Conservation (phyloP, 2,888 invertebrate genomes). For the Ellobium chinense region DNA sequence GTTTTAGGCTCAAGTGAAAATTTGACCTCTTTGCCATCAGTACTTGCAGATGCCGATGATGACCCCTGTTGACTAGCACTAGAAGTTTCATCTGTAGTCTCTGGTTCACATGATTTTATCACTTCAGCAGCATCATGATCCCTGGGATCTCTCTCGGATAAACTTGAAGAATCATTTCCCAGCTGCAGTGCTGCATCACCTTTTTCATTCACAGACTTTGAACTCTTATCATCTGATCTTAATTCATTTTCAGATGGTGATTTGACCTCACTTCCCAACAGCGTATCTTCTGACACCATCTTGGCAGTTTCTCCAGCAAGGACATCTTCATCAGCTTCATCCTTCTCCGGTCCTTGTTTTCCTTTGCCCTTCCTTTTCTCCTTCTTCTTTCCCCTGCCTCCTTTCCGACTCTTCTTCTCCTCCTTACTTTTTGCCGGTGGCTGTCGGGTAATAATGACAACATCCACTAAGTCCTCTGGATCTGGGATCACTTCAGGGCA, state of each 20-base stretch:
- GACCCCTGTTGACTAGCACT: neutral
- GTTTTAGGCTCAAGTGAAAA: neutral
- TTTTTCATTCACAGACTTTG: conserved; percentile 14
- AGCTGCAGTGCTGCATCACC: neutral
- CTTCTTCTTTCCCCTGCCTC: conserved; percentile 44
- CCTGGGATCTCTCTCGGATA: neutral
- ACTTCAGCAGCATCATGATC: neutral
- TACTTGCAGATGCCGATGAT: neutral
- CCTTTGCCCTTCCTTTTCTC: conserved; percentile 47
- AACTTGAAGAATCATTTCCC: neutral
- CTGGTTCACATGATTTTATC: too few species aligned
- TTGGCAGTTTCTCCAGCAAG: neutral
- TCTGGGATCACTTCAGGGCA: conserved; percentile 56
- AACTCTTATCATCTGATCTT: too few species aligned
- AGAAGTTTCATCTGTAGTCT: neutral
- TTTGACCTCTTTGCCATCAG: neutral
- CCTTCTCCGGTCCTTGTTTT: neutral
- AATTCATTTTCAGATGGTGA: too few species aligned
- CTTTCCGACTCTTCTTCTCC: conserved; percentile 39
- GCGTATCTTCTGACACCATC: too few species aligned
- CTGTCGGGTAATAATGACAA: conserved; percentile 25
- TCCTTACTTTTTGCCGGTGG: conserved; percentile 23
- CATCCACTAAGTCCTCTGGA: conserved; percentile 43
- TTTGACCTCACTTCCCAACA: too few species aligned
- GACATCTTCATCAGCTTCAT: neutral